A percentile compares a stretch with the other conserved stretches of the same genome.
Evolutionary conservation across 2,888 invertebrate species (phyloP).

Genomic region (Tinea semifulvella): DNA sequence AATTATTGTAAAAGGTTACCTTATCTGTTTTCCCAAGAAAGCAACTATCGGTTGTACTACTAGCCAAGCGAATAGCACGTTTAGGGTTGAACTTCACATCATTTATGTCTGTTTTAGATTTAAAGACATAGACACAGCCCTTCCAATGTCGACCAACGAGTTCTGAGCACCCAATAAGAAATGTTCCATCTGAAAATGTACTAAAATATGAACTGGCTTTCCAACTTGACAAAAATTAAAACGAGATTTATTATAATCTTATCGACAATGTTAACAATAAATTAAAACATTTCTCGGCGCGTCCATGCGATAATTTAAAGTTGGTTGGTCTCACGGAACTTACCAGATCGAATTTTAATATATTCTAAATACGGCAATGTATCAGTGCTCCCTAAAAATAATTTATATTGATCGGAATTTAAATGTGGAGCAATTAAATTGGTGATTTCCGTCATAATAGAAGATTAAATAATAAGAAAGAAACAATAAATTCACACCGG

Average conservation of each 20-base stretch:
- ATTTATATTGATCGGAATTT: conserved; percentile 57
- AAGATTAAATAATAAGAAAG: too few relatives aligned
- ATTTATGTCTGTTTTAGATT: background rate
- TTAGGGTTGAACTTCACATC: conserved; percentile 24
- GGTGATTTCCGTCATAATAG: conserved; percentile 39
- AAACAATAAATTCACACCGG: too few relatives aligned
- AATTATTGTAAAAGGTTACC: conserved; percentile 25
- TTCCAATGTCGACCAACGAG: conserved; percentile 59
- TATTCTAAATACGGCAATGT: conserved; percentile 47
- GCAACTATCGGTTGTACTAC: conserved; percentile 52
- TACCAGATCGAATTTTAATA: conserved; percentile 43
- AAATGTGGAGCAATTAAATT: conserved; percentile 53
- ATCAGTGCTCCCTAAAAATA: conserved; percentile 41
- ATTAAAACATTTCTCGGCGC: background rate
- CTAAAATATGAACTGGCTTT: too few relatives aligned
- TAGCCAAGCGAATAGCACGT: conserved; percentile 35
- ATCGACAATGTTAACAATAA: too few relatives aligned
- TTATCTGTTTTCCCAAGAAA: conserved; percentile 43
- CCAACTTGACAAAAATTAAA: too few relatives aligned
- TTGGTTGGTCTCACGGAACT: too few relatives aligned
- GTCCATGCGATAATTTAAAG: background rate
- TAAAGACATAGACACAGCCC: conserved; percentile 38
- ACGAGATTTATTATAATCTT: too few relatives aligned
- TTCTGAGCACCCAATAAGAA: conserved; percentile 53
- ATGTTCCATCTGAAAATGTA: conserved; percentile 48